Base-by-base conservation (phyloP, 1,140 invertebrate species). In the Stenopsyche tienmushanensis region DNA sequence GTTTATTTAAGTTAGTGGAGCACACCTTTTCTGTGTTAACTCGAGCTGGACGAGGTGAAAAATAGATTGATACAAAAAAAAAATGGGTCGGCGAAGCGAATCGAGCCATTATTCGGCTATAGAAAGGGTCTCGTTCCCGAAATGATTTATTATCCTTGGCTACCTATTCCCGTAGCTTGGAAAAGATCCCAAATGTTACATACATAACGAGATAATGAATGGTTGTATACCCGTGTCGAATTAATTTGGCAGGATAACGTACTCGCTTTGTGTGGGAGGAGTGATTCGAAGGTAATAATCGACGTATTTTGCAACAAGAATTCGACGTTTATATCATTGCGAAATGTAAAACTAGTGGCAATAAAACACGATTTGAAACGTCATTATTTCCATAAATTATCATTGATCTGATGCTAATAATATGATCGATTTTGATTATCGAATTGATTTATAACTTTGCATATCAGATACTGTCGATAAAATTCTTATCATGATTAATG, bases 101-200 rank as follows among this genome's bases (percentile, higher is more conserved):
- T 60, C 57, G 23, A 7, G 41, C 39, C 25, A 47, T 60, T 60
- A 20, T 20, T 57, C 26, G 34, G 34, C 15, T 23, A 29, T 57
- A 42, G 34, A 57, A 57, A 57, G 54, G 54, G 39, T 41, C 54
- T 57, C 39, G 54, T 41, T 57, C 24, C 54, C 13, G n/a, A 10
- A 21, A 60, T 60, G 57, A 60, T 60, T 60, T 60, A 60, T 60
- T 21, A 47, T 21, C 42, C 18, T 45, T 25, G 23, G 42, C 57
- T 60, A 60, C 57, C 42, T 9, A 20, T 47, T 13, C 10, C 44
- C 44, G 29, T 7, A 34, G 13, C 13, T 13, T 5, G 13, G 29
- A 34, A 7, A 13, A 34, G 5, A 7, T 7, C 5, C 29, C 13
- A 34, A 34, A 34, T 13, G 29, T 13, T 7, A 34, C 13, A 34